Evolutionary conservation across 1,140 invertebrate genomes (phyloP).

Genomic region (Pomacea maculata): DNA sequence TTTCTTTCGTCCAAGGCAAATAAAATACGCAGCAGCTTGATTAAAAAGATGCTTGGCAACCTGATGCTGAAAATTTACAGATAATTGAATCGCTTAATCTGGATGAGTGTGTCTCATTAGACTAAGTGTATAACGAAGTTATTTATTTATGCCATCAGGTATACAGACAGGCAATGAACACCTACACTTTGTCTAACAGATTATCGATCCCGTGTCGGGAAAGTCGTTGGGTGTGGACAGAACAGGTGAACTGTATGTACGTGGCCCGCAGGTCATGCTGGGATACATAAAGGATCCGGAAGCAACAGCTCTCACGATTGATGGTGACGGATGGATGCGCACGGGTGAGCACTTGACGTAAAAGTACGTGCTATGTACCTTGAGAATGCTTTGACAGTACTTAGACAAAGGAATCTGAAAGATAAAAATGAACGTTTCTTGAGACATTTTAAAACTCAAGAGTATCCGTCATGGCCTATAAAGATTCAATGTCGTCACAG

Average conservation of each 20-base stretch:
- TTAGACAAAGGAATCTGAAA: too few relatives aligned
- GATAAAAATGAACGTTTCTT: too few relatives aligned
- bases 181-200: constrained; percentile 10
- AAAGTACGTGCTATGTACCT: neutral
- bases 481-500: too few relatives aligned
- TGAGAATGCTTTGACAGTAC: too few relatives aligned
- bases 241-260: constrained; percentile 62
- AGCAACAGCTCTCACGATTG: constrained; percentile 76
- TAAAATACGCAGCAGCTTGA: neutral
- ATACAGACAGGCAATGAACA: too few relatives aligned
- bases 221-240: constrained; percentile 27
- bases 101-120: too few relatives aligned
- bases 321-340: constrained; percentile 79
- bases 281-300: constrained; percentile 78
- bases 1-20: neutral
- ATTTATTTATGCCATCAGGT: too few relatives aligned
- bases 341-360: constrained; percentile 66
- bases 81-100: neutral
- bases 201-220: constrained; percentile 51
- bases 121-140: too few relatives aligned
- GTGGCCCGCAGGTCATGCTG: constrained; percentile 64
- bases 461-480: neutral
- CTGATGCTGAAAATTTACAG: neutral
- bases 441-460: too few relatives aligned
- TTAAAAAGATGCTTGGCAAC: neutral